These are phyloP conservation scores for Syngnathus typhle DNA, from an alignment of 2,113 vertebrate species.

Conservation along the genomic window DNA sequence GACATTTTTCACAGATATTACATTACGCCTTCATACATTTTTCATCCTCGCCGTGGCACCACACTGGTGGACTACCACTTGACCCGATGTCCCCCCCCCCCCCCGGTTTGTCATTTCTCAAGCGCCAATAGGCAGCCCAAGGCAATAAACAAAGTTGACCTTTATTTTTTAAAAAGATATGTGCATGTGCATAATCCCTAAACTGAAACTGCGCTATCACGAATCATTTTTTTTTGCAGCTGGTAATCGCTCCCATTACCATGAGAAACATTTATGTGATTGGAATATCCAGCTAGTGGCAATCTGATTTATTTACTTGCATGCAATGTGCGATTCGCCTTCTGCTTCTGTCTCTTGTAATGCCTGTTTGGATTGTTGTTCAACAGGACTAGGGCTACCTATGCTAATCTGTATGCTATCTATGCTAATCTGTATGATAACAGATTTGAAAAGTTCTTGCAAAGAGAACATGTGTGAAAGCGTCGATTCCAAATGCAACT, in stretches of 20 bases:
- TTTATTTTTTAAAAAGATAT: no score
- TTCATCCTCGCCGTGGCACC: background rate
- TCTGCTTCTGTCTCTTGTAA: slow-evolving; percentile 4
- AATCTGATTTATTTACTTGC: background rate
- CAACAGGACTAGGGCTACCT: background rate
- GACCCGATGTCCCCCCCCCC: background rate
- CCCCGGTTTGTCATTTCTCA: background rate
- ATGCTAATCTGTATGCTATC: background rate
- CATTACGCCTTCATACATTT: background rate
- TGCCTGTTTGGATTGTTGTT: background rate
- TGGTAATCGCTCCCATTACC: background rate
- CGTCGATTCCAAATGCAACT: slow-evolving; percentile 36
- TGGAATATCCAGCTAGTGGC: slow-evolving; percentile 1
- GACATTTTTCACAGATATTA: slow-evolving; percentile 18
- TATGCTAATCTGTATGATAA: no score
- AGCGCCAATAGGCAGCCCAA: background rate
- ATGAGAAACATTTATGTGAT: slow-evolving; percentile 9
- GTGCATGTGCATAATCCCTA: background rate
- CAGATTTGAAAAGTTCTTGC: background rate
- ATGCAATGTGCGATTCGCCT: slow-evolving; percentile 5
- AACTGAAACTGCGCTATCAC: background rate
- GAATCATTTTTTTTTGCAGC: background rate
- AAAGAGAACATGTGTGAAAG: background rate
- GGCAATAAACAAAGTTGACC: background rate
- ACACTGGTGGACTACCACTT: no score